Base-by-base conservation (phyloP, 2,888 invertebrate species). In the Ashinkailepas kermadecensis region DNA sequence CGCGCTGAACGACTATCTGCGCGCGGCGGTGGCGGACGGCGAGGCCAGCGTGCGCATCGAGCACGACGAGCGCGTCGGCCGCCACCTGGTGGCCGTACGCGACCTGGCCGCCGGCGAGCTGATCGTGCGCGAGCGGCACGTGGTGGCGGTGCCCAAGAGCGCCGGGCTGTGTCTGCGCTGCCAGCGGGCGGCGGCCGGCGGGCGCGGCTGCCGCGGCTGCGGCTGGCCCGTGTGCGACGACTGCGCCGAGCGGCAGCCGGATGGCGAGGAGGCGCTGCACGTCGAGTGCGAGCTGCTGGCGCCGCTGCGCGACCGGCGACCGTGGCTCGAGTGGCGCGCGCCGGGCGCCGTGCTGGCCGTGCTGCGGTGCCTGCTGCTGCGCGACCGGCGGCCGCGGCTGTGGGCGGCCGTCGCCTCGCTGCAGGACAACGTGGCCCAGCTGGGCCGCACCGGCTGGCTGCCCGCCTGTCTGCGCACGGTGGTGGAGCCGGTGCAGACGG, bases 321-420 rank as follows among this genome's bases (percentile, higher is more conserved):
- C 74, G 54, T 74, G 74, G 74, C 15, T 6, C 18, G 54, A 7
- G 1, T 74, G 74, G 74, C 39, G 54, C 18, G 54, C 74, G 54
- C 74, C 74, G 7, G 74, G 74, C 18, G 39, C 74, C 39, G 74
- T 74, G 39, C 54, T 74, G 54, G 54, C 18, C 8, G 54, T 74
- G 54, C 74, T 74, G 74, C 74, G 74, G 11, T 39, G 74, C 54
- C 74, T 74, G 39, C 74, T 74, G 74, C 74, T 74, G 74, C 74
- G 74, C 8, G 15, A 54, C 7, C 4, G 13, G 18, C 74, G 15
- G 25, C 54, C 74, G 15, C 13, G 15, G 6, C 13, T 74, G 11
- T 74, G 54, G 54, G 18, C 54, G 15, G 54, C 15, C 15, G 74
- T 74, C 9, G 54, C 54, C 74, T 18, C 18, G 3, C 74, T 74